Evolutionary conservation across 2,113 vertebrate species (phyloP).

Genomic region (Apus apus): DNA sequence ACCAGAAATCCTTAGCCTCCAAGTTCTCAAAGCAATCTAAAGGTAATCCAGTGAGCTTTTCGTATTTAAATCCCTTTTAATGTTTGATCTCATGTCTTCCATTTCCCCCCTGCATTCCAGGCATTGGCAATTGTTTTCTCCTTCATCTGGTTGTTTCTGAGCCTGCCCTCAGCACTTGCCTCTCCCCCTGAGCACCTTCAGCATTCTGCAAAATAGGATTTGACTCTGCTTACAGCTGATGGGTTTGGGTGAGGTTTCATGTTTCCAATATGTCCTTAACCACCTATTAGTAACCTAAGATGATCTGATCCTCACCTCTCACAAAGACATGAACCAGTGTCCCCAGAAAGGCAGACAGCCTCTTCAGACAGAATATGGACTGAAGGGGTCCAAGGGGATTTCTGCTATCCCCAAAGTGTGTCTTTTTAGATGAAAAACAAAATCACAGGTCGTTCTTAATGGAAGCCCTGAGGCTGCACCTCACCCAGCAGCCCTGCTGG

Average conservation of each 20-base stretch:
- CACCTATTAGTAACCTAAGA: neutral
- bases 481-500: neutral
- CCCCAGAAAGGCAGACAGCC: neutral
- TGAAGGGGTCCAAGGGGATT: accelerated
- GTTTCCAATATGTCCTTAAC: neutral
- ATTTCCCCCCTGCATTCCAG: neutral
- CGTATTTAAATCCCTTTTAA: neutral
- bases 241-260: neutral
- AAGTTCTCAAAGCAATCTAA: neutral
- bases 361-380: neutral
- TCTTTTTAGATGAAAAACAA: neutral
- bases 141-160: neutral
- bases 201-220: neutral
- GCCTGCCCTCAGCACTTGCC: neutral
- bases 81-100: accelerated
- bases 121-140: accelerated
- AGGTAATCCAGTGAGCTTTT: neutral
- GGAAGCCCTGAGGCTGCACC: neutral
- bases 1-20: neutral
- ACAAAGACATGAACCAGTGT: neutral
- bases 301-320: neutral
- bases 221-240: neutral
- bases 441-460: neutral
- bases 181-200: neutral
- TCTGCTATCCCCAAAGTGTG: accelerated